Conservation (phyloP, 2,797 vertebrate species). For the Dromococcyx pavoninus region DNA sequence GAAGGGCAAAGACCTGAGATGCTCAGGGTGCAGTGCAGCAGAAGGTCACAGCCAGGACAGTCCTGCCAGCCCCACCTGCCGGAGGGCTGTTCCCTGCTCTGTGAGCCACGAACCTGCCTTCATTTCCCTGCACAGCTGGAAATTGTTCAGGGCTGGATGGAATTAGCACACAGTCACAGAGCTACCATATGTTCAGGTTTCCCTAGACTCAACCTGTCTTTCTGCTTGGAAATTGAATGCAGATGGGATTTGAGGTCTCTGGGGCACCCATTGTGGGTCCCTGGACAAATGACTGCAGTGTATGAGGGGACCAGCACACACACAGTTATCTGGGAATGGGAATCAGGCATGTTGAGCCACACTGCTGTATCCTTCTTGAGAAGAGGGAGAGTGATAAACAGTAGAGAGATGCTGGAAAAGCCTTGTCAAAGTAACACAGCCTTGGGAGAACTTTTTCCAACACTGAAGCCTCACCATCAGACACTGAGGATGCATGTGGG, state of each 20-base stretch:
- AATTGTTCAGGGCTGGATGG: conserved; percentile 31
- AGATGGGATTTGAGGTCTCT: neutral
- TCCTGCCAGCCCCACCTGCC: conserved; percentile 37
- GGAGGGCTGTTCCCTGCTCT: neutral
- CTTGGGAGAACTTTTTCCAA: neutral
- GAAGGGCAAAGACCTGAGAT: neutral
- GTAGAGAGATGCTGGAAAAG: neutral
- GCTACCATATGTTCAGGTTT: conserved; percentile 35
- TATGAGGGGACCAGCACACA: neutral
- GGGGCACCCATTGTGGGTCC: neutral
- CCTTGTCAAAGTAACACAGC: neutral
- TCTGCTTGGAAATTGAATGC: conserved; percentile 3
- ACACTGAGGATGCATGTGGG: neutral
- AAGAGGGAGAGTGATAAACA: neutral
- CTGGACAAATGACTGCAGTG: neutral
- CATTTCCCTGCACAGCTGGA: conserved; percentile 50
- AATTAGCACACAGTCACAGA: neutral
- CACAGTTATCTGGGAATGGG: neutral
- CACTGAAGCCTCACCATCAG: neutral
- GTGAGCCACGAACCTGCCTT: conserved; percentile 19
- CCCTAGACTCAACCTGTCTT: neutral
- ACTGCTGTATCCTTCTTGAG: neutral
- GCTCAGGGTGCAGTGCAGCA: neutral
- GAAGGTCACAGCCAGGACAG: conserved; percentile 33
- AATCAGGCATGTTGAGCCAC: neutral